Percentiles rank a stretch among this genome's conserved stretches.
phyloP scores from a whole-genome alignment of 2,113 vertebrate genomes.

The Anguilla rostrata region DNA sequence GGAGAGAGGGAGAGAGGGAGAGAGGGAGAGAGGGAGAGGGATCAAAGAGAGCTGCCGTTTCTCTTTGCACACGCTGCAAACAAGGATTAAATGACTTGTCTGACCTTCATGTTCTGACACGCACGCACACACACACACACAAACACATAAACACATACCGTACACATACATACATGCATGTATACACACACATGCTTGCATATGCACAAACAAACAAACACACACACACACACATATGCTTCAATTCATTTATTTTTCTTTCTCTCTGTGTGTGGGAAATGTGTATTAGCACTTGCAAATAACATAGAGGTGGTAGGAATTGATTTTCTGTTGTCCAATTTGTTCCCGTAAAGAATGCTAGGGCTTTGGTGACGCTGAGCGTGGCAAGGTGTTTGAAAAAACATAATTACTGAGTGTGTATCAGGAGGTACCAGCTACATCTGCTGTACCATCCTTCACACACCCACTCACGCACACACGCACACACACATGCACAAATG shows the following conservation, averaged over 20 bases:
- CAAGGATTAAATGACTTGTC: background rate
- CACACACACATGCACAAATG: conserved; percentile 24
- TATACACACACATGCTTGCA: background rate
- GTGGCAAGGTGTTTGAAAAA: background rate
- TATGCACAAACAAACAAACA: no score
- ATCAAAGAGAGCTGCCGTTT: background rate
- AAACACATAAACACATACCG: conserved; percentile 7
- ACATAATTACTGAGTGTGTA: conserved; percentile 5
- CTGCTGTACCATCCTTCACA: background rate
- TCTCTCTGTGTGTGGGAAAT: background rate
- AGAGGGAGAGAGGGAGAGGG: background rate
- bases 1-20: background rate
- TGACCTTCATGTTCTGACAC: conserved; percentile 7
- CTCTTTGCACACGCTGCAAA: background rate
- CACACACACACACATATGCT: conserved; percentile 13
- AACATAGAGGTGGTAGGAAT: conserved; percentile 1
- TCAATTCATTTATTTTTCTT: conserved; percentile 10
- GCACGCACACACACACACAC: background rate
- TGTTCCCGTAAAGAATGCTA: conserved; percentile 19
- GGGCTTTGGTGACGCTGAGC: background rate
- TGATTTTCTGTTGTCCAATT: conserved; percentile 32
- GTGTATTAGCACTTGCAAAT: conserved; percentile 23
- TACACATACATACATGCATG: background rate
- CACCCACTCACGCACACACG: background rate
- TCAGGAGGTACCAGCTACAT: background rate